Evolutionary conservation across 2,113 vertebrate species (phyloP), one percentile per base, ranked within the genome.

Genomic region (Triplophysa dalaica): DNA sequence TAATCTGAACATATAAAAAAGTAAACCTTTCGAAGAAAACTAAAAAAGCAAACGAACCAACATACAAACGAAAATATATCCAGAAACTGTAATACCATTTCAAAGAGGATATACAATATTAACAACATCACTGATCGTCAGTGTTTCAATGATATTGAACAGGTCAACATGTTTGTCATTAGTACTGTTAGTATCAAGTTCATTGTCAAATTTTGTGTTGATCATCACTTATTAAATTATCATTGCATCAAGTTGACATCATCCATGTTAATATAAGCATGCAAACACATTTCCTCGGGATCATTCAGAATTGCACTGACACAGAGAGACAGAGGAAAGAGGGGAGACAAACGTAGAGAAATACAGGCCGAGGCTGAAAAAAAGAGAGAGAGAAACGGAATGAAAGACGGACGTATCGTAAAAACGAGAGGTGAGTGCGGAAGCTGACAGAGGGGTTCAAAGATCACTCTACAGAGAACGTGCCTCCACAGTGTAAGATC

Each of bases 251-350:
- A 90, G 89, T 90, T 93, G 91, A 94, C 91, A 92, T 92, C 91
- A 93, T 93, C 90, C 91, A 90, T 93, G 89, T 91, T 92, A 91
- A 91, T 92, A 92, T 90, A 92, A 91, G 92, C 92, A 94, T 94
- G 92, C 92, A 94, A 90, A 92, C 90, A 90, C 86, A 83, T 87
- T 90, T 87, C 88, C 89, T 90, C 87, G 86, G 78, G 88, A 88
- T 90, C 91, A 89, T 88, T 90, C 91, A 85, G 85, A 89, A 89
- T 87, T 87, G 88, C 86, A 91, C 91, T 79, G 89, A 90, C 88
- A 89, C 78, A 56, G 88, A 85, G 85, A 85, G 89, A 83, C 82
- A 63, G 45, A 69, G 21, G 52, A 74, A 58, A 75, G 58, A 80
- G 68, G 69, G 61, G 69, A 83, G 43, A 61, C 38, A 14, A 24